These are phyloP conservation scores for Pycnomerus fuliginosus DNA, from an alignment of 2,888 invertebrate species.

Conservation along the genomic window DNA sequence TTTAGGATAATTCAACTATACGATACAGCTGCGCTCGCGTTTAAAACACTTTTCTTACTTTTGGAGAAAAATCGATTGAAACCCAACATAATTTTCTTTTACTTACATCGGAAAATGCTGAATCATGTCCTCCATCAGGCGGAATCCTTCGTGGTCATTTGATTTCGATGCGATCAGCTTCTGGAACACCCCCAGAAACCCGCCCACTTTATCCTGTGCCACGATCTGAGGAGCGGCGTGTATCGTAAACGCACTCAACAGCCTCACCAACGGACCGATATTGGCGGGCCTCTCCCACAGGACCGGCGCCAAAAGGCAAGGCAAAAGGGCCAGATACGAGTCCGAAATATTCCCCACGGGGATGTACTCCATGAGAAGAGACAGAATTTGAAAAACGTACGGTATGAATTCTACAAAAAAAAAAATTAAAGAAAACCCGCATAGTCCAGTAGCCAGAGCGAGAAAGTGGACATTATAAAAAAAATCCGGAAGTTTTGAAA, in stretches of 20 bases:
- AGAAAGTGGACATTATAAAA: no score
- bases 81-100: not conserved
- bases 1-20: not conserved
- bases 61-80: constrained; percentile 3
- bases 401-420: constrained; percentile 86
- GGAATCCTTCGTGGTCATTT: constrained; percentile 96
- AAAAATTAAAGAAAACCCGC: constrained; percentile 6
- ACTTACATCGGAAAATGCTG: constrained; percentile 79
- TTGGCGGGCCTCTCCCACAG: constrained; percentile 95
- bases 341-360: constrained; percentile 64
- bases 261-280: constrained; percentile 88
- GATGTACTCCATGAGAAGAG: constrained; percentile 78
- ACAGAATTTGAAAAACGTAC: constrained; percentile 97
- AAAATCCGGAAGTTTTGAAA: no score
- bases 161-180: constrained; percentile 93
- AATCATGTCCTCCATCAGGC: constrained; percentile 82
- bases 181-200: constrained; percentile 92
- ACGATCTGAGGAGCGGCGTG: constrained; percentile 70
- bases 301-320: constrained; percentile 84
- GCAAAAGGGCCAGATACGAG: constrained; percentile 86
- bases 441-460: no score
- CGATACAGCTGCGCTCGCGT: no score
- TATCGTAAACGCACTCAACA: constrained; percentile 83
- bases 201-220: constrained; percentile 69
- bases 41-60: no score